These are phyloP conservation scores for Esox lucius DNA, from an alignment of 2,797 vertebrate genomes.

Conservation along the genomic window DNA sequence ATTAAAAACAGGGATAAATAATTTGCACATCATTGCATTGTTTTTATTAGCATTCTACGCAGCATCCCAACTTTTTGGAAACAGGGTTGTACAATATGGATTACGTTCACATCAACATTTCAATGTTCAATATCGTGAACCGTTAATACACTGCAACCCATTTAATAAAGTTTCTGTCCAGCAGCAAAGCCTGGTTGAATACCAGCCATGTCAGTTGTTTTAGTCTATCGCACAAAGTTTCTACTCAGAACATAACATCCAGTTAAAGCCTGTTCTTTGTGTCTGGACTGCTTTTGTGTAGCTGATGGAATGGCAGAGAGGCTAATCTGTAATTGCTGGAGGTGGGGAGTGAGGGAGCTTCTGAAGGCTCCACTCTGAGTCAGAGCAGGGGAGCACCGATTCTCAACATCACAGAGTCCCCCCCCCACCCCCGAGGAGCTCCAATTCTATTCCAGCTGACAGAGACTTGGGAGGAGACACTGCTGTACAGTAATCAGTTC, in stretches of 20 bases:
- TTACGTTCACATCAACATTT: too few species aligned
- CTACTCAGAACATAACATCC: too few species aligned
- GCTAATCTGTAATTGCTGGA: conserved; percentile 11
- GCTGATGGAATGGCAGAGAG: conserved; percentile 3
- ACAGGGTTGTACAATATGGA: too few species aligned
- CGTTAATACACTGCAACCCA: neutral
- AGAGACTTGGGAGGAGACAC: conserved; percentile 26
- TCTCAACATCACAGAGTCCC: neutral
- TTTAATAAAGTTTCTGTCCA: neutral
- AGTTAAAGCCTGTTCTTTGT: neutral
- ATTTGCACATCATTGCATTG: too few species aligned
- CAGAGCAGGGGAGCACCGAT: neutral
- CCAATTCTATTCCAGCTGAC: conserved; percentile 50
- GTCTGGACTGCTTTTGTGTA: neutral
- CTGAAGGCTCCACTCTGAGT: neutral
- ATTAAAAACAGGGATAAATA: too few species aligned
- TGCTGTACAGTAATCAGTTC: conserved; percentile 47
- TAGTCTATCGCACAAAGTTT: neutral
- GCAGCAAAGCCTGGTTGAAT: neutral
- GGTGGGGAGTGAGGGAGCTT: neutral
- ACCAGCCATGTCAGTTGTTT: neutral
- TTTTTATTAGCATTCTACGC: too few species aligned
- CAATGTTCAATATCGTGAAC: neutral
- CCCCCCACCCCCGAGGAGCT: conserved; percentile 1
- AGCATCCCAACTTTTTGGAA: too few species aligned